Evolutionary conservation across 2,797 vertebrate genomes (phyloP).

Genomic region (Liparis tanakae): DNA sequence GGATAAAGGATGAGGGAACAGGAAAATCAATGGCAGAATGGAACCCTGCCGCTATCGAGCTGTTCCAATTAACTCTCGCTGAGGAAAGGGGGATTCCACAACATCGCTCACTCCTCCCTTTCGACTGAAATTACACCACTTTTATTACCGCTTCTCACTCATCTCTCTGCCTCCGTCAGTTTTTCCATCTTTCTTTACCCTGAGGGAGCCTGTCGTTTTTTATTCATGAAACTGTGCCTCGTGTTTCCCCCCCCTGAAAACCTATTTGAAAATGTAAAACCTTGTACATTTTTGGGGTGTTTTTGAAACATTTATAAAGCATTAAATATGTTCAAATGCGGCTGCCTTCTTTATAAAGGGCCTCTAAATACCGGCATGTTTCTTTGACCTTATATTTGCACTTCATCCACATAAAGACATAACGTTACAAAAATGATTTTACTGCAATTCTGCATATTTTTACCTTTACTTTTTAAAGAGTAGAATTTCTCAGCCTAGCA

Average conservation of each 20-base stretch:
- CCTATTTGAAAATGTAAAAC: conserved; percentile 70
- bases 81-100: conserved; percentile 85
- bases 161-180: conserved; percentile 68
- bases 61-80: conserved; percentile 86
- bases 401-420: conserved; percentile 5
- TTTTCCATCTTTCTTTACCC: conserved; percentile 73
- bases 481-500: background rate
- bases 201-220: conserved; percentile 62
- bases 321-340: conserved; percentile 63
- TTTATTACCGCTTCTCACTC: conserved; percentile 72
- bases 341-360: conserved; percentile 23
- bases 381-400: conserved; percentile 43
- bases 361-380: conserved; percentile 23
- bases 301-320: conserved; percentile 59
- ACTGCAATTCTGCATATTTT: background rate
- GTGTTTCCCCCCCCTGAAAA: conserved; percentile 49
- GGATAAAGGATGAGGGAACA: conserved; percentile 80
- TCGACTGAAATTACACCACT: conserved; percentile 70
- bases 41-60: conserved; percentile 87
- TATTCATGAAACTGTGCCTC: conserved; percentile 67
- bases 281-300: conserved; percentile 63
- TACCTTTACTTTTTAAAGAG: background rate
- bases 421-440: background rate
- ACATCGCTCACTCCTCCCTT: conserved; percentile 67
- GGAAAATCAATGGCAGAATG: conserved; percentile 88